A percentile compares a stretch with the other conserved stretches of the same genome.
Conservation (phyloP, 2,888 invertebrate species). For the Rhingia campestris region DNA sequence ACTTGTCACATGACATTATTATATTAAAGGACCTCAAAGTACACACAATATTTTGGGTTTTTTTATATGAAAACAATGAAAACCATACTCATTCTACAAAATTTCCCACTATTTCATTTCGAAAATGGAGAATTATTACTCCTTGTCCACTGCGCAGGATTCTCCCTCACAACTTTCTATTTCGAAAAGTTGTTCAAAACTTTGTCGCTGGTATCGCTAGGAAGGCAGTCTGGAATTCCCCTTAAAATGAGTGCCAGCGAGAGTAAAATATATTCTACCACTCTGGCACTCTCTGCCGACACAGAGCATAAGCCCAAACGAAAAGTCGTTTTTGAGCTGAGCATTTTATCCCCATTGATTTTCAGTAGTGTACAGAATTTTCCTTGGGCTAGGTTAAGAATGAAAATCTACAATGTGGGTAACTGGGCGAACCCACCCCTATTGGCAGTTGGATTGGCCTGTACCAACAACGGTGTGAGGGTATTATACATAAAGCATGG, state of each 20-base stretch:
- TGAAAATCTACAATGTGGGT: slow-evolving; percentile 58
- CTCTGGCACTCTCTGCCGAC: too few relatives aligned
- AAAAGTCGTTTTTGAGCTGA: slow-evolving; percentile 37
- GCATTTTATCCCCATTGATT: slow-evolving; percentile 66
- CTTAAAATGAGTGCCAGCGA: slow-evolving; percentile 5
- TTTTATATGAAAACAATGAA: background rate
- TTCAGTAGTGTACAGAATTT: slow-evolving; percentile 73
- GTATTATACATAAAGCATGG: slow-evolving; percentile 41
- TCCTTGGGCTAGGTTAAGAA: slow-evolving; percentile 74
- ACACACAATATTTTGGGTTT: too few relatives aligned
- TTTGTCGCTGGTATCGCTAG: slow-evolving; percentile 30
- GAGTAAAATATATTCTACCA: background rate
- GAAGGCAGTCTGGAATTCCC: slow-evolving; percentile 3
- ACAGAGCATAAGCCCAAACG: slow-evolving; percentile 8
- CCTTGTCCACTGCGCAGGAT: slow-evolving; percentile 31
- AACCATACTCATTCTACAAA: background rate
- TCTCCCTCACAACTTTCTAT: background rate
- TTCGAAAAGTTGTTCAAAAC: background rate
- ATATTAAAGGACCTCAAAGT: too few relatives aligned
- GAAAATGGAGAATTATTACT: slow-evolving; percentile 23
- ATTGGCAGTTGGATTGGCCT: slow-evolving; percentile 39
- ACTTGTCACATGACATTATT: too few relatives aligned
- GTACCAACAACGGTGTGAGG: slow-evolving; percentile 13
- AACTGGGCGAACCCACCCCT: slow-evolving; percentile 53
- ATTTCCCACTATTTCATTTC: slow-evolving; percentile 50